Evolutionary conservation across 2,797 vertebrate species (phyloP), one percentile per base, ranked within the genome.

Genomic region (Antennarius maculatus): DNA sequence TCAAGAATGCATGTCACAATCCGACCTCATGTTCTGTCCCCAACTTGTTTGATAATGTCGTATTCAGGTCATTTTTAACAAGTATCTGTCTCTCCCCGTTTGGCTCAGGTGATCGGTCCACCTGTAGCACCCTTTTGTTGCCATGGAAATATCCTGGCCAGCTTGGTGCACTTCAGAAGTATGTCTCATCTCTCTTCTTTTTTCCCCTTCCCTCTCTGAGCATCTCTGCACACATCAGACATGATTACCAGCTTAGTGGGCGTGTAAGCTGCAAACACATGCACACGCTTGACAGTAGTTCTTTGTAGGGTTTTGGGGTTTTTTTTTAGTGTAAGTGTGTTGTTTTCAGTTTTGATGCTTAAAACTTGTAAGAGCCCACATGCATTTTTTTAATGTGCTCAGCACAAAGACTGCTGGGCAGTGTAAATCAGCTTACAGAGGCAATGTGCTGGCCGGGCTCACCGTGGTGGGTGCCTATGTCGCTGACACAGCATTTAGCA

Each of bases 1-100:
- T 90, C 82, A 79, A 79, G 81, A 80, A 89, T 84, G 86, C 86
- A 67, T 80, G 86, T 88, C 89, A 85, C 84, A 87, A 51, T 78
- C 82, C 84, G 88, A 89, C 85, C 88, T 71, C 84, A 66, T 92
- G 91, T 90, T 87, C 76, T 76, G 79, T 82, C 83, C 77, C 68
- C 81, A 72, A 85, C 64, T 87, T 83, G 79, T 87, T 77, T 89
- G 79, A 86, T 84, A 39, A 78, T 86, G 89, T 89, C 84, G 76
- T 88, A 91, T 91, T 88, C 80, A 88, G 90, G 89, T 91, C 89
- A 88, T 88, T 90, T 92, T 91, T 92, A 91, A 90, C 90, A 91
- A 91, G 89, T 80, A 63, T 84, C 89, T 89, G 85, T 86, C 90
- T 90, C 80, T 81, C 81, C 77, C 77, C 71, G 83, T 91, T 87